A percentile compares a stretch with the other conserved stretches of the same genome.
Evolutionary conservation across 2,113 vertebrate genomes (phyloP).

Genomic region (Craseonycteris thonglongyai): DNA sequence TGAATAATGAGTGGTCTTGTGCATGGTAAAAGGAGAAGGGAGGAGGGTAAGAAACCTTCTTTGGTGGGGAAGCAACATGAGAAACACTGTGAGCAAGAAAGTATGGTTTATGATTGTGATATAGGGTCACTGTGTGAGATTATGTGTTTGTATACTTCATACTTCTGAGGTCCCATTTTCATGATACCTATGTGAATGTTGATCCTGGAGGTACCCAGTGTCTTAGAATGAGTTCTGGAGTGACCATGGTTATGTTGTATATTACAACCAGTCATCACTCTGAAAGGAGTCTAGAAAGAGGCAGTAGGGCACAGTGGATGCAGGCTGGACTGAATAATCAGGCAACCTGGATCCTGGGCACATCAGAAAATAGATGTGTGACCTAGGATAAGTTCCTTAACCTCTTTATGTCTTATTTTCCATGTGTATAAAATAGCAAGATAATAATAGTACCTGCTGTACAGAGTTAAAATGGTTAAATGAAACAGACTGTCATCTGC

Average conservation of each 20-base stretch:
- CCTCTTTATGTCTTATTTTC: neutral
- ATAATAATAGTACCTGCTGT: neutral
- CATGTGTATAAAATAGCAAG: neutral
- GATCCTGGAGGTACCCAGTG: too few relatives aligned
- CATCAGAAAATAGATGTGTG: neutral
- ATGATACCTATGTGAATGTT: neutral
- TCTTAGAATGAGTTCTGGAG: neutral
- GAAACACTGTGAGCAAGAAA: neutral
- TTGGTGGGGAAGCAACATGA: neutral
- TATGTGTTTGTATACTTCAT: neutral
- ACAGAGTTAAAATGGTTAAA: neutral
- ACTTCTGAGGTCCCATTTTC: accelerated
- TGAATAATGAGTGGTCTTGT: neutral
- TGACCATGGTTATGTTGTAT: neutral
- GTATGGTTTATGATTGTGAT: neutral
- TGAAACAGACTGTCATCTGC: neutral
- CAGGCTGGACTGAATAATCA: neutral
- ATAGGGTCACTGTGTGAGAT: too few relatives aligned
- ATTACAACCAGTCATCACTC: neutral
- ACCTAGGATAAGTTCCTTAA: neutral
- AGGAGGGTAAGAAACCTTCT: neutral
- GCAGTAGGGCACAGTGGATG: neutral
- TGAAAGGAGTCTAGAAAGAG: neutral
- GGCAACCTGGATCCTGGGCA: neutral
- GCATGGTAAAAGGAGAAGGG: neutral